These are phyloP conservation scores for Rattus norvegicus DNA, from an alignment of 2,113 vertebrate species.

Conservation along the genomic window GRCr8 NC_086022.1:177097001-177097500, in stretches of 20 bases:
- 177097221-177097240: background rate
- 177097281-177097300: background rate
- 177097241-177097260: background rate
- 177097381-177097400: no score
- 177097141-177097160: background rate
- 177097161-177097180: background rate
- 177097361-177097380: no score
- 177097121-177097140: background rate
- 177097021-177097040: constrained; percentile 93
- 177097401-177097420: background rate
- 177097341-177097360: no score
- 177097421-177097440: background rate
- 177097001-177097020: constrained; percentile 95
- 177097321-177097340: no score
- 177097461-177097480: background rate
- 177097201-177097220: background rate
- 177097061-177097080: constrained; percentile 53
- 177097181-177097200: background rate
- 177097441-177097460: background rate
- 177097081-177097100: background rate
- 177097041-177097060: constrained; percentile 93
- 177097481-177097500: no score
- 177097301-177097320: background rate
- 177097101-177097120: background rate
- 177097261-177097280: background rate